Percentiles rank a stretch among this genome's conserved stretches.
Evolutionary conservation across 2,113 vertebrate genomes (phyloP).

Genomic region (Monopterus albus): DNA sequence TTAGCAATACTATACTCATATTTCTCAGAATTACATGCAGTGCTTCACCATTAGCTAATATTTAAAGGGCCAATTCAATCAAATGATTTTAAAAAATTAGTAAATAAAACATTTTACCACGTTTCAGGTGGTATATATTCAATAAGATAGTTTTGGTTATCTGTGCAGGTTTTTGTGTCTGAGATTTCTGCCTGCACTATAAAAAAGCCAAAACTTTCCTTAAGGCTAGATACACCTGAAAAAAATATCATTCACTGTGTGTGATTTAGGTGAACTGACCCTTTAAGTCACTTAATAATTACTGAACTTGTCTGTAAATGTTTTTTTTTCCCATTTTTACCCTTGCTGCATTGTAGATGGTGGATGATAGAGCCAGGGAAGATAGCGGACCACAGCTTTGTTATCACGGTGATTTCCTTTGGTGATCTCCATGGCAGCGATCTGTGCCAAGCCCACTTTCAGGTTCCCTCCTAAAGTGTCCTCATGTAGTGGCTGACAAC

Average conservation of each 20-base stretch:
- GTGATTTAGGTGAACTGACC: not conserved
- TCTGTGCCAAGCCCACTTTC: constrained; percentile 96
- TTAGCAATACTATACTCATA: not conserved
- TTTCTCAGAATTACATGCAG: not conserved
- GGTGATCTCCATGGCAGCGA: constrained; percentile 97
- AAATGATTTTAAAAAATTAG: not conserved
- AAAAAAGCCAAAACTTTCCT: constrained; percentile 13
- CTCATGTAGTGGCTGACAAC: constrained; percentile 96
- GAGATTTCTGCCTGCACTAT: too few species aligned
- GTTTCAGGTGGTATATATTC: too few species aligned
- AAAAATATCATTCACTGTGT: not conserved
- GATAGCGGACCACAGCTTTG: constrained; percentile 94
- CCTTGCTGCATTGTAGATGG: constrained; percentile 99
- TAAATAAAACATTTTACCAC: too few species aligned
- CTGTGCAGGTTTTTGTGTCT: too few species aligned
- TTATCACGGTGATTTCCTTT: constrained; percentile 98
- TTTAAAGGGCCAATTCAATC: not conserved
- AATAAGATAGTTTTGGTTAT: too few species aligned
- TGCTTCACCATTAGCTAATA: not conserved
- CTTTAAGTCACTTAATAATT: not conserved
- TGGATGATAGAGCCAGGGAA: constrained; percentile 98
- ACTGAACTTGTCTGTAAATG: not conserved
- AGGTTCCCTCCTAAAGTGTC: constrained; percentile 98
- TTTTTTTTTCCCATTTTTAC: constrained; percentile 81
- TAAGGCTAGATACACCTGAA: not conserved